Evolutionary conservation across 2,113 vertebrate genomes (phyloP), one percentile per base, ranked within the genome.

Genomic region (Lagopus muta): DNA sequence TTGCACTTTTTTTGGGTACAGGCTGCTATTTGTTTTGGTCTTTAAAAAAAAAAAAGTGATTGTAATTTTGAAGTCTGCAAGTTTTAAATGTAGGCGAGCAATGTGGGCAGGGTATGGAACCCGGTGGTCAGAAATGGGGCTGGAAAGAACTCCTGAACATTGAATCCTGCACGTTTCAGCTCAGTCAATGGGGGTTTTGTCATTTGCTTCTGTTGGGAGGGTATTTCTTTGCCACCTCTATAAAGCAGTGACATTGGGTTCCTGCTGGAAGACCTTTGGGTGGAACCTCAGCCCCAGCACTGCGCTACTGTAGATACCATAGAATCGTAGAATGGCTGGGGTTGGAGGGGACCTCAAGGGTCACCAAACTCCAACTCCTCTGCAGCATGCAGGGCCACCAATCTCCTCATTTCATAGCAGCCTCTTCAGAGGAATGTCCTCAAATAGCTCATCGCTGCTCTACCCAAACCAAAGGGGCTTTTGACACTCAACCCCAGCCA

Each of bases 11-110:
- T 42, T 30, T 5, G 48, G 52, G 60, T 86, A 36, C 25, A 36
- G 78, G 70, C 82, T 86, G 77, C 76, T 82, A 85, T 88, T 96
- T 86, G 38, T 80, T 94, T 93, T 91, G 77, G 64, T 71, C 77
- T 83, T 34, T 45, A 82, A 85, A 92, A 27, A 28, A 28, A 28
- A 11, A 28, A 28, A 2, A 3, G 9, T 17, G 66, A 19, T 21
- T 74, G 81, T 24, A 34, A 62, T 89, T 93, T 79, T 45, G 88
- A 70, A 79, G 90, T 66, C 86, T 94, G 50, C 2, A 7, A 55
- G 75, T n/a, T 82, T 22, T 42, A 30, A 27, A 38, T 2, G 18
- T 1, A 12, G 47, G 83, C 54, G 2, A 28, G 55, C 55, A 13
- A 54, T 55, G n/a, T 28, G 38, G 76, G 86, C 6, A 43, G 77